phyloP scores from a whole-genome alignment of 2,888 invertebrate species.

The Cheiracanthium punctorium region DNA sequence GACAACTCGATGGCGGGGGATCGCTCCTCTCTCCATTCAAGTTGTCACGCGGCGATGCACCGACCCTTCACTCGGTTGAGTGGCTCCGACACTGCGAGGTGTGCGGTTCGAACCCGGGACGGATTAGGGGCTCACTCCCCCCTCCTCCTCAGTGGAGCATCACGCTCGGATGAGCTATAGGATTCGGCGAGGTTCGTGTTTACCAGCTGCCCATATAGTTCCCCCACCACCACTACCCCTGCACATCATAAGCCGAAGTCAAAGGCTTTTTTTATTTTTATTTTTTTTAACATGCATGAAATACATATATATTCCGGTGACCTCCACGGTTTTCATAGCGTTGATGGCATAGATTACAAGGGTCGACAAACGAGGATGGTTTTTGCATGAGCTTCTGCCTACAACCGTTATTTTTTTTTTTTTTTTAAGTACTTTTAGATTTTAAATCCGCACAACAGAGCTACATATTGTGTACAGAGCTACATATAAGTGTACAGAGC shows the following conservation, averaged over 20 bases:
- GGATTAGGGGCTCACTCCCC: conserved; percentile 27
- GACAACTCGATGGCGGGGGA: not conserved
- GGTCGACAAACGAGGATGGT: not conserved
- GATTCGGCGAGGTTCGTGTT: conserved; percentile 46
- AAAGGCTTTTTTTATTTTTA: not conserved
- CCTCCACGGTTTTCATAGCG: not conserved
- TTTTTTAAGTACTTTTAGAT: too few species aligned
- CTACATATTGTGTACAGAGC: too few species aligned
- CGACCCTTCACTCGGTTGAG: not conserved
- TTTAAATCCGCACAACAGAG: too few species aligned
- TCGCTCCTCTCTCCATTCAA: not conserved
- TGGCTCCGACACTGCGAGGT: conserved; percentile 44
- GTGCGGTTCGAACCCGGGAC: conserved; percentile 52
- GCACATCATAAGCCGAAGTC: not conserved
- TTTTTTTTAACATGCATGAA: not conserved
- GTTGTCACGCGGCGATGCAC: conserved; percentile 10
- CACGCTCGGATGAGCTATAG: conserved; percentile 52
- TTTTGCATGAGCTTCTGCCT: too few species aligned
- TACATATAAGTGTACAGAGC: too few species aligned
- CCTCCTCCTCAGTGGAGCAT: conserved; percentile 2
- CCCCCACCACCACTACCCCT: too few species aligned
- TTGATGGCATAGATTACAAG: not conserved
- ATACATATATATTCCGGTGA: not conserved
- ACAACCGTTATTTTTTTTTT: too few species aligned
- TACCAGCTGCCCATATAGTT: conserved; percentile 58